Percentiles rank a stretch among this genome's conserved stretches.
Evolutionary conservation across 2,113 vertebrate species (phyloP).

Genomic region (Phalacrocorax carbo): DNA sequence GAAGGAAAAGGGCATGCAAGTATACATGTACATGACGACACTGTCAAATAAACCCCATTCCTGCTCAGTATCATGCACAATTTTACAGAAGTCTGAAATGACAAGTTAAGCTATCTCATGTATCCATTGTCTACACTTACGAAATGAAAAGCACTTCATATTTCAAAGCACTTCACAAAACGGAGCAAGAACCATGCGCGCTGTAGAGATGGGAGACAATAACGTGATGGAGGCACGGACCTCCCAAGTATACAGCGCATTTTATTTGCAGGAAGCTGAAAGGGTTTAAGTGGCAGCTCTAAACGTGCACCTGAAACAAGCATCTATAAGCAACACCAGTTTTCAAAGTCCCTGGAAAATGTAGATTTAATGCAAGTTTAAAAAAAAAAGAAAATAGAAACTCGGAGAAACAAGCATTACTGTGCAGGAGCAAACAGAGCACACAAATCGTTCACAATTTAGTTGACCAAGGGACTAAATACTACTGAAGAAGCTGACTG

Average conservation of each 20-base stretch:
- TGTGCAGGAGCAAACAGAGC: background rate
- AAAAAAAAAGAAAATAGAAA: background rate
- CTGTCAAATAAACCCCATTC: slow-evolving; percentile 19
- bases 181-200: background rate
- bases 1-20: background rate
- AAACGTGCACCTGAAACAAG: slow-evolving; percentile 3
- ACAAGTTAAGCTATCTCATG: background rate
- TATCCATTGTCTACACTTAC: fast-evolving
- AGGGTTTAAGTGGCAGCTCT: slow-evolving; percentile 12
- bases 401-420: background rate
- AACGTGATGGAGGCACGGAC: background rate
- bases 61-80: background rate
- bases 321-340: background rate
- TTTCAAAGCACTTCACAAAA: background rate
- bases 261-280: background rate
- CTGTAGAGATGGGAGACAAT: background rate
- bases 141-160: background rate
- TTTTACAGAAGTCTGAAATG: background rate
- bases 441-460: background rate
- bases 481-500: background rate
- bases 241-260: background rate
- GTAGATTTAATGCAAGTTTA: background rate
- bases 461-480: background rate
- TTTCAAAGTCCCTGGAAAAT: background rate
- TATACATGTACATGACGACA: fast-evolving